A percentile compares a stretch with the other conserved stretches of the same genome.
These are phyloP conservation scores for Buphagus erythrorhynchus DNA, from an alignment of 2,797 vertebrate genomes.

Conservation along the genomic window DNA sequence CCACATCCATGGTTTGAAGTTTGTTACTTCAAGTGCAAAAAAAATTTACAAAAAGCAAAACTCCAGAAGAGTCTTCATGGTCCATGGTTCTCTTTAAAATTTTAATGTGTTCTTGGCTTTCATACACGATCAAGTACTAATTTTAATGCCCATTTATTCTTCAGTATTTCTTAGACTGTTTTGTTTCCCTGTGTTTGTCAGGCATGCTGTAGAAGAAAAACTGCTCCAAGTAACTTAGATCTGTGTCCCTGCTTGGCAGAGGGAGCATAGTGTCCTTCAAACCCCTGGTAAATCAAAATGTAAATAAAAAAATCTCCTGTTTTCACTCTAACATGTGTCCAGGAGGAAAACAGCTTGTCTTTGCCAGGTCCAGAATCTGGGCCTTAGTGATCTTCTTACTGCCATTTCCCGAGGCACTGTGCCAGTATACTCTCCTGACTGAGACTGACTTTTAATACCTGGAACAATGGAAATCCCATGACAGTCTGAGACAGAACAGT, in stretches of 20 bases:
- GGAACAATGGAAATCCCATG: background rate
- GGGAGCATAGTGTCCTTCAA: background rate
- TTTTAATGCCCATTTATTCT: background rate
- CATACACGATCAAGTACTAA: background rate
- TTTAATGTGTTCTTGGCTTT: background rate
- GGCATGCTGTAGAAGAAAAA: background rate
- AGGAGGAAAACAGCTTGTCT: background rate
- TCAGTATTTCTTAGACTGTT: background rate
- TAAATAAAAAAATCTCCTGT: background rate
- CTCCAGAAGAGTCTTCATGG: background rate
- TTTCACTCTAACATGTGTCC: background rate
- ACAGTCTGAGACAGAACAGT: background rate
- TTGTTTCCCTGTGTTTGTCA: background rate
- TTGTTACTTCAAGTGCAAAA: background rate
- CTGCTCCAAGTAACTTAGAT: background rate
- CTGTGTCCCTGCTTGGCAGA: background rate
- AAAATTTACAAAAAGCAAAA: background rate
- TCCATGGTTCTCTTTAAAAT: background rate
- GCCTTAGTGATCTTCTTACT: background rate
- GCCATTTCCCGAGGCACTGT: background rate
- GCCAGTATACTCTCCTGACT: background rate
- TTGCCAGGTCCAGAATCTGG: background rate
- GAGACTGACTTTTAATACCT: background rate
- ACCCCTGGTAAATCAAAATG: background rate
- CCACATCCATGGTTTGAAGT: background rate